Conservation (phyloP, 2,113 vertebrate genomes). For the Bos javanicus region DNA sequence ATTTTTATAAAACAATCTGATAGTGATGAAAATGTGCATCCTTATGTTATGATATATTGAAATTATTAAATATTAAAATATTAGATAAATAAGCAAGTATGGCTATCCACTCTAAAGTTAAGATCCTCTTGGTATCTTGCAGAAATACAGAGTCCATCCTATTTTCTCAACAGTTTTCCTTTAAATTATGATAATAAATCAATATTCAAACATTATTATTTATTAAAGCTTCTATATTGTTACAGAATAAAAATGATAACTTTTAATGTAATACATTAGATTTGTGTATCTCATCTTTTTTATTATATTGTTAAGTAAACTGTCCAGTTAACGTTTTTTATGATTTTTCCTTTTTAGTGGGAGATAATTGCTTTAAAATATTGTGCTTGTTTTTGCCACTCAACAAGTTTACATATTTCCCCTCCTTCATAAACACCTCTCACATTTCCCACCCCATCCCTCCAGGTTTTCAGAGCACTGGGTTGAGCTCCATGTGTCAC, state of each 20-base stretch:
- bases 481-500: not conserved
- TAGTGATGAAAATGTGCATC: not conserved
- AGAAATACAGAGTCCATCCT: not conserved
- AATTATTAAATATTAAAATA: not conserved
- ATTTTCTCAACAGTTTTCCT: not conserved
- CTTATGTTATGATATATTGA: not conserved
- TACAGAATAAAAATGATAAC: not conserved
- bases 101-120: not conserved
- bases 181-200: not conserved
- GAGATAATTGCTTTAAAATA: not conserved
- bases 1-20: not conserved
- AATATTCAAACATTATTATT: not conserved
- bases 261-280: not conserved
- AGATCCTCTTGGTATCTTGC: not conserved
- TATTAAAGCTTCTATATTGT: not conserved
- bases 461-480: not conserved
- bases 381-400: not conserved
- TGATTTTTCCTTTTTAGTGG: not conserved
- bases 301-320: not conserved
- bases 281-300: not conserved
- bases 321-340: not conserved
- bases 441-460: not conserved
- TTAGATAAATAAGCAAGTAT: not conserved
- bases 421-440: not conserved
- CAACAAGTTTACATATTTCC: not conserved